Conservation (phyloP, 2,888 invertebrate genomes). For the Hirtodrosophila trivittata region DNA sequence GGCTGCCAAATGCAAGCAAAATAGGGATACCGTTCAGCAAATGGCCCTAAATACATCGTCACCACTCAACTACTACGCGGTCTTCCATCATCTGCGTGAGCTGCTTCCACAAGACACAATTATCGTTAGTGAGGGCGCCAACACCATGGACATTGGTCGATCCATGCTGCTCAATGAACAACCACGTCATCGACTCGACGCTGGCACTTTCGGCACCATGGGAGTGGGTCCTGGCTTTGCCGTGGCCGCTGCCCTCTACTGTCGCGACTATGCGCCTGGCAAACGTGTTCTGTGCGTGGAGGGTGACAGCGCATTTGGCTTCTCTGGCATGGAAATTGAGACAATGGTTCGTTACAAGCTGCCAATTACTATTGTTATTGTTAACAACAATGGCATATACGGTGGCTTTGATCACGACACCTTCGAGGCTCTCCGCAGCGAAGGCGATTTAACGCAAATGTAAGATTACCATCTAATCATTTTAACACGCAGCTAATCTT, state of each 20-base stretch:
- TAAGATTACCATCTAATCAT: slow-evolving; percentile 84
- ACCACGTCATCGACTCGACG: slow-evolving; percentile 95
- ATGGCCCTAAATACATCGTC: slow-evolving; percentile 88
- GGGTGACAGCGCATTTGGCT: slow-evolving; percentile 99
- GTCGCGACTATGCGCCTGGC: slow-evolving; percentile 90
- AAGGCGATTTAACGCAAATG: slow-evolving; percentile 90
- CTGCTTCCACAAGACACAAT: slow-evolving; percentile 92
- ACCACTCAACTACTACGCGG: slow-evolving; percentile 97
- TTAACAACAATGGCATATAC: slow-evolving; percentile 98
- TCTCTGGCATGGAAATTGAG: slow-evolving; percentile 99
- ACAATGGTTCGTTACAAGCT: slow-evolving; percentile 97
- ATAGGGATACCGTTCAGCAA: slow-evolving; percentile 87
- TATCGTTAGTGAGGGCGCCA: slow-evolving; percentile 98
- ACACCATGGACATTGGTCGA: slow-evolving; percentile 99
- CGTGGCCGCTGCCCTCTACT: slow-evolving; percentile 95
- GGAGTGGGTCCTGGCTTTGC: slow-evolving; percentile 97
- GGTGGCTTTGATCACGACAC: slow-evolving; percentile 92
- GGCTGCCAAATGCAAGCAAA: slow-evolving; percentile 88
- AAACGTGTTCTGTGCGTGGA: slow-evolving; percentile 96
- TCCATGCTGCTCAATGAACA: slow-evolving; percentile 92
- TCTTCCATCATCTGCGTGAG: slow-evolving; percentile 92
- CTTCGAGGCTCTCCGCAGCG: slow-evolving; percentile 88
- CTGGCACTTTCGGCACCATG: slow-evolving; percentile 99
- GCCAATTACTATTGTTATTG: slow-evolving; percentile 94
- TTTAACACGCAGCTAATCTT: slow-evolving; percentile 30